phyloP scores from a whole-genome alignment of 2,113 vertebrate genomes.

The Lampris incognitus region DNA sequence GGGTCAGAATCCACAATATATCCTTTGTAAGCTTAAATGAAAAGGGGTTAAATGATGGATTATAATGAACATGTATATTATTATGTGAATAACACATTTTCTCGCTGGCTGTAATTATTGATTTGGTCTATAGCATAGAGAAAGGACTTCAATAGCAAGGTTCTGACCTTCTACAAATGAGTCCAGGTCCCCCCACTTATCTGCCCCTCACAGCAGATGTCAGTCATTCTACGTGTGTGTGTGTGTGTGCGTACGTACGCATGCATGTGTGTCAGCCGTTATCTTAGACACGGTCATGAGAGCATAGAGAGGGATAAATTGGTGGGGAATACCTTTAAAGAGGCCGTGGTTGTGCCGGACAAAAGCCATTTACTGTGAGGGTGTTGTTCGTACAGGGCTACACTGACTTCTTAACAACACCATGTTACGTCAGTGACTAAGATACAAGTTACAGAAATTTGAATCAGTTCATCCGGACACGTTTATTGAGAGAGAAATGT shows the following conservation, averaged over 20 bases:
- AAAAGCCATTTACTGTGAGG: conserved; percentile 6
- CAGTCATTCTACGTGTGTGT: conserved; percentile 37
- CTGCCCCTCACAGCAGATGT: conserved; percentile 46
- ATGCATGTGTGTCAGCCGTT: conserved; percentile 11
- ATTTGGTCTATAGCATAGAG: conserved; percentile 28
- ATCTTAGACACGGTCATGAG: conserved; percentile 53
- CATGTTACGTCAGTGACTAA: not conserved
- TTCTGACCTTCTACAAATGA: conserved; percentile 65
- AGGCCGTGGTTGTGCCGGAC: conserved; percentile 17
- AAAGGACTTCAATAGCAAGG: conserved; percentile 8
- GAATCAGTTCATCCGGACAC: no score
- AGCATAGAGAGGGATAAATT: conserved; percentile 47
- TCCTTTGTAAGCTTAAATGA: no score
- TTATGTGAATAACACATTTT: not conserved
- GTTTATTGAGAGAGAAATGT: no score
- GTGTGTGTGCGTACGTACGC: conserved; percentile 16
- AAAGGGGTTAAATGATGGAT: no score
- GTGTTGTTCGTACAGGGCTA: conserved; percentile 5
- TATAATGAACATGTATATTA: no score
- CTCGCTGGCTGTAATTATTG: conserved; percentile 36
- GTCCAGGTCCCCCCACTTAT: conserved; percentile 49
- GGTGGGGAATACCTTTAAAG: conserved; percentile 20
- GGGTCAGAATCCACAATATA: no score
- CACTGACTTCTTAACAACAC: not conserved
- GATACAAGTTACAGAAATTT: no score